Conservation (phyloP, 2,888 invertebrate genomes). For the Hemaris fuciformis region DNA sequence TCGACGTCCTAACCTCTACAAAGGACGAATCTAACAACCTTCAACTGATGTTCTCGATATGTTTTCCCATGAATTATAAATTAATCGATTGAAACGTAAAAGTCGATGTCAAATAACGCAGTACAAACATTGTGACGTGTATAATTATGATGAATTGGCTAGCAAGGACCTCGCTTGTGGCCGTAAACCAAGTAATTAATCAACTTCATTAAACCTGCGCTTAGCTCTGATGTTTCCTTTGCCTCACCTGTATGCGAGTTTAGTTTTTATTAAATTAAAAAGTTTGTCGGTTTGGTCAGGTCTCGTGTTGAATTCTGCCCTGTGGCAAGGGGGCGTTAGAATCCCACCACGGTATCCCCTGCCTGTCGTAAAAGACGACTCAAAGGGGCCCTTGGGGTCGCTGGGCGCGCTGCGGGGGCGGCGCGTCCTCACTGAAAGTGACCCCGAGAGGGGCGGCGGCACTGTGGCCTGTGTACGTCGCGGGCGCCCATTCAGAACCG, state of each 20-base stretch:
- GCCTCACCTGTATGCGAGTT: not conserved
- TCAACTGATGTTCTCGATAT: not conserved
- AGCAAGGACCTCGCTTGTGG: conserved; percentile 17
- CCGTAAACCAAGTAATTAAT: conserved; percentile 40
- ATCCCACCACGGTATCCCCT: too few relatives aligned
- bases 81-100: not conserved
- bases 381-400: too few relatives aligned
- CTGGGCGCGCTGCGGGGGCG: too few relatives aligned
- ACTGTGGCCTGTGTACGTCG: too few relatives aligned
- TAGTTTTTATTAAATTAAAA: conserved; percentile 19
- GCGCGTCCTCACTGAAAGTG: too few relatives aligned
- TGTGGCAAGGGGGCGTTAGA: too few relatives aligned
- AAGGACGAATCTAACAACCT: not conserved
- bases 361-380: too few relatives aligned
- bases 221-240: not conserved
- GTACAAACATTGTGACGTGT: not conserved
- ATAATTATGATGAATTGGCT: conserved; percentile 39
- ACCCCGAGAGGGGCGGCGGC: too few relatives aligned
- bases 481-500: too few relatives aligned
- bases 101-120: not conserved
- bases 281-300: not conserved
- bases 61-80: not conserved
- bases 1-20: not conserved
- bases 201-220: conserved; percentile 40
- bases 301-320: not conserved